These are phyloP conservation scores for Chaenodraco wilsoni DNA, from an alignment of 2,797 vertebrate genomes.

Conservation along the genomic window DNA sequence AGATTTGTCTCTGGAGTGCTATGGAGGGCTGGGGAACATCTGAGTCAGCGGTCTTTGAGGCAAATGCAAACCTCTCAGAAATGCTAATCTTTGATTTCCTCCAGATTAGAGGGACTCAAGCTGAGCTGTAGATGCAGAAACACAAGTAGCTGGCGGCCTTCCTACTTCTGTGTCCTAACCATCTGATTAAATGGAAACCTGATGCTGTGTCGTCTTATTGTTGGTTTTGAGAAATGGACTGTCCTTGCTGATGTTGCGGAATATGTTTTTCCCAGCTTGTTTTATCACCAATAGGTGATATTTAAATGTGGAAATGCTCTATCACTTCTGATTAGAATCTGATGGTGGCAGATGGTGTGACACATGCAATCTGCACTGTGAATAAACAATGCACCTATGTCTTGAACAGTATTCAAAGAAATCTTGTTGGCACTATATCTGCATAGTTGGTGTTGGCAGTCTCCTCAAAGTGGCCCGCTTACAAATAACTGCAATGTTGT, in stretches of 20 bases:
- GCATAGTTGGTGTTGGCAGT: conserved; percentile 24
- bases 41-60: conserved; percentile 74
- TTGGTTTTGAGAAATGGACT: conserved; percentile 53
- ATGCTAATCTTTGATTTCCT: conserved; percentile 83
- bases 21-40: conserved; percentile 45
- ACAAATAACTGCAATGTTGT: conserved; percentile 34
- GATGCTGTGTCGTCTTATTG: conserved; percentile 49
- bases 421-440: conserved; percentile 29
- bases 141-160: conserved; percentile 69
- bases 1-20: conserved; percentile 65
- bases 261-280: conserved; percentile 30
- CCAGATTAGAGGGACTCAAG: conserved; percentile 77
- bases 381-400: conserved; percentile 26
- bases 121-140: conserved; percentile 72
- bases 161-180: conserved; percentile 65
- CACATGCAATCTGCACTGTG: conserved; percentile 2
- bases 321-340: neutral
- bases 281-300: conserved; percentile 17
- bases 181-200: conserved; percentile 70
- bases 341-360: conserved; percentile 6
- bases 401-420: conserved; percentile 33
- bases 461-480: conserved; percentile 6
- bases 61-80: conserved; percentile 77
- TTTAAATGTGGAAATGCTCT: conserved; percentile 5
- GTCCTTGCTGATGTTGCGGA: conserved; percentile 40